Evolutionary conservation across 2,797 vertebrate genomes (phyloP).

Genomic region (Lithobates pipiens): DNA sequence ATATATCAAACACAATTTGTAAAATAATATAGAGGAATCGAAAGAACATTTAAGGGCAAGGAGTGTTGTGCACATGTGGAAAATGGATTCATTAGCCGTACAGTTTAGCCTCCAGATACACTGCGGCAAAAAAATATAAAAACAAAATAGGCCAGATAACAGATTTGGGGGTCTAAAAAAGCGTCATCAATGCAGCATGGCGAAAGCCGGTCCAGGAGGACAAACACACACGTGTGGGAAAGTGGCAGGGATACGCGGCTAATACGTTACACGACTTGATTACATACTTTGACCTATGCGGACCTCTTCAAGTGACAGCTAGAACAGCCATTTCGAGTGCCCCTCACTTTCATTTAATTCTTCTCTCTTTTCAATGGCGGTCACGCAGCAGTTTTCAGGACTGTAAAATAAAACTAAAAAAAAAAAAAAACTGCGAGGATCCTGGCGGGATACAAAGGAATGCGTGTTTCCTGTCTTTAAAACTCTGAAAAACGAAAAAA

Average conservation of each 20-base stretch:
- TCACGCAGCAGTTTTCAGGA: constrained; percentile 45
- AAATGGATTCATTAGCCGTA: constrained; percentile 45
- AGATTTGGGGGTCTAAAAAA: neutral
- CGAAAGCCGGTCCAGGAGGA: constrained; percentile 62
- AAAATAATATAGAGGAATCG: constrained; percentile 65
- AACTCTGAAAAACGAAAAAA: constrained; percentile 24
- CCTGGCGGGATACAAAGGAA: constrained; percentile 33
- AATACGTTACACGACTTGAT: constrained; percentile 70
- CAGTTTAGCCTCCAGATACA: constrained; percentile 24
- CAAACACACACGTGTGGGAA: neutral
- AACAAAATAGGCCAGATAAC: neutral
- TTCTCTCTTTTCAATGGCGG: constrained; percentile 60
- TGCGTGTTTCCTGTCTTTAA: neutral
- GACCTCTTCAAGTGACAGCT: constrained; percentile 65
- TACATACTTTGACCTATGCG: constrained; percentile 71
- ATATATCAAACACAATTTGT: constrained; percentile 75
- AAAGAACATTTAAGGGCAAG: constrained; percentile 45
- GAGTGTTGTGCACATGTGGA: constrained; percentile 54
- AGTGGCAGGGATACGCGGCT: constrained; percentile 27
- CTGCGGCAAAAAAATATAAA: neutral
- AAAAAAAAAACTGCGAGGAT: neutral
- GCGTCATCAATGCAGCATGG: constrained; percentile 53
- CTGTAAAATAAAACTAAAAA: neutral
- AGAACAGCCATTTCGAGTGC: constrained; percentile 64
- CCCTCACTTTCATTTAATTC: constrained; percentile 61